phyloP scores from a whole-genome alignment of 1,140 invertebrate species.

The Pseudomyrmex pallidus region DNA sequence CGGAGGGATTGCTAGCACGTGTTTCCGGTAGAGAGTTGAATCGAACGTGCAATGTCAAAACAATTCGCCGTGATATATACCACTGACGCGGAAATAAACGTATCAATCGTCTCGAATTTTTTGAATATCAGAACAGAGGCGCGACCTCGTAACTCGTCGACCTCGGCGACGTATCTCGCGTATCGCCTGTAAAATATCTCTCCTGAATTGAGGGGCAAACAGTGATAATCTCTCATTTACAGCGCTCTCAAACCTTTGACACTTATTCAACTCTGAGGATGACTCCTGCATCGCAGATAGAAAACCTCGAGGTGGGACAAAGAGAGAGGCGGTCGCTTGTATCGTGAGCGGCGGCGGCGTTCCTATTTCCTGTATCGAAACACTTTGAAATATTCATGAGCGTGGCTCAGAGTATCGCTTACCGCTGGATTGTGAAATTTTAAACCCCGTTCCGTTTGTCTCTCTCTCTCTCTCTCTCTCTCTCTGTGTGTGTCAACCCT shows the following conservation, averaged over 20 bases:
- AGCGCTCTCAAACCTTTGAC: conserved; percentile 29
- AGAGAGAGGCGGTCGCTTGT: conserved; percentile 27
- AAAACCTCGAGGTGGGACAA: conserved; percentile 9
- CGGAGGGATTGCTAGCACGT: conserved; percentile 21
- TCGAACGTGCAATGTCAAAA: not conserved
- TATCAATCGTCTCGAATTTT: conserved; percentile 12
- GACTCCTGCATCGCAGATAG: conserved; percentile 11
- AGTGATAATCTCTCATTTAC: conserved; percentile 16
- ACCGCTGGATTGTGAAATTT: conserved; percentile 63
- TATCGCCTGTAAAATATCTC: not conserved
- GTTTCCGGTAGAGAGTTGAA: conserved; percentile 45
- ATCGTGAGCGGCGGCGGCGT: conserved; percentile 38
- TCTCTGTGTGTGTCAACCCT: not conserved
- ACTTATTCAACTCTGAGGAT: conserved; percentile 40
- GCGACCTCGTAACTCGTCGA: not conserved
- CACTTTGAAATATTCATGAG: conserved; percentile 65
- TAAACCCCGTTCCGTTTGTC: conserved; percentile 42
- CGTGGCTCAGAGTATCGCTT: conserved; percentile 22
- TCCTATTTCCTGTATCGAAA: conserved; percentile 64
- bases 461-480: not conserved
- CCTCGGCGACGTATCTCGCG: not conserved
- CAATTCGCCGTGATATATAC: conserved; percentile 46
- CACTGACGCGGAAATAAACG: not conserved
- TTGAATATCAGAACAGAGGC: not conserved
- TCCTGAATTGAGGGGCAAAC: not conserved